A percentile compares a stretch with the other conserved stretches of the same genome.
Conservation (phyloP, 2,113 vertebrate genomes). For the Psittacula cyanocephala region DNA sequence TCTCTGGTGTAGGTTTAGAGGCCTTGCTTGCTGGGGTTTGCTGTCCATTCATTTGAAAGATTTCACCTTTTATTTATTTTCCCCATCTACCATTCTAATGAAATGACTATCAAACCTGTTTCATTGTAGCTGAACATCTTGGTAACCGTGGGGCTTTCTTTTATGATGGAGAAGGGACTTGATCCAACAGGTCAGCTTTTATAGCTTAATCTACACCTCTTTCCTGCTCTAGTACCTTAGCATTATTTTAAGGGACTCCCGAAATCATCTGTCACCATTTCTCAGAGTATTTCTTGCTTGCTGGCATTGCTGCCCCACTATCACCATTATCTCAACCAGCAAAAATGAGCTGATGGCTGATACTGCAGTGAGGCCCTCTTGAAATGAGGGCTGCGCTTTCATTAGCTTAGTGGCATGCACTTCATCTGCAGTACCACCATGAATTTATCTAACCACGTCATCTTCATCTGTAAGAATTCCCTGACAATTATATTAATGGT, state of each 20-base stretch:
- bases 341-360: neutral
- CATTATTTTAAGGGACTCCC: neutral
- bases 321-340: neutral
- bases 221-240: neutral
- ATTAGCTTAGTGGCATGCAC: neutral
- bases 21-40: neutral
- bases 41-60: neutral
- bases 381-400: neutral
- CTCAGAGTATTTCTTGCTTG: neutral
- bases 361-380: neutral
- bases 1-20: neutral
- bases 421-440: neutral
- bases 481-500: accelerated
- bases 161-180: neutral
- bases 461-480: neutral
- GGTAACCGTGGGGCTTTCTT: accelerated
- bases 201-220: neutral
- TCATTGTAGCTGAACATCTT: neutral
- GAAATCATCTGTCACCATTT: neutral
- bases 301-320: neutral
- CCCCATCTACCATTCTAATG: neutral
- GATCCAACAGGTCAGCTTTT: neutral
- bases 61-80: neutral
- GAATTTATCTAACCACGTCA: neutral
- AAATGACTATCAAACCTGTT: neutral